Percentiles rank a stretch among this genome's conserved stretches.
phyloP scores from a whole-genome alignment of 2,113 vertebrate genomes.

The Apodemus sylvaticus region DNA sequence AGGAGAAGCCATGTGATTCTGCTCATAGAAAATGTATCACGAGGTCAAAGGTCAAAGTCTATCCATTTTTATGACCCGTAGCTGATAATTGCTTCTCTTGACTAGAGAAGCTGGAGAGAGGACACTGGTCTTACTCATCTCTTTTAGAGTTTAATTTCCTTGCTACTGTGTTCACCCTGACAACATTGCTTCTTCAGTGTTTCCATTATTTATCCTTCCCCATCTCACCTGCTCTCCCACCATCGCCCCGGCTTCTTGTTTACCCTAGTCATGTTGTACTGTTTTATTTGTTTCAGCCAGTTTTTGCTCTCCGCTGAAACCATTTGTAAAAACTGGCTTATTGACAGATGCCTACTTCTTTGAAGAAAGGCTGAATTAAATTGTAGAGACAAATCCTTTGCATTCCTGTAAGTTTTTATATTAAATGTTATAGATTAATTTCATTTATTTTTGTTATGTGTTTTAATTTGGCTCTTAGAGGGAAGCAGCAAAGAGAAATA shows the following conservation, averaged over 20 bases:
- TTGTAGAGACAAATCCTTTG: constrained; percentile 14
- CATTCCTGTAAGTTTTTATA: constrained; percentile 10
- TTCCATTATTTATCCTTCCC: constrained; percentile 52
- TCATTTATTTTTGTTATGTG: neutral
- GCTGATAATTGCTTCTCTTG: constrained; percentile 37
- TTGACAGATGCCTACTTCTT: constrained; percentile 17
- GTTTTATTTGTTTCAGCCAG: constrained; percentile 53
- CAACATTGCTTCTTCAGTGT: constrained; percentile 46
- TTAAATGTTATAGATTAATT: constrained; percentile 40
- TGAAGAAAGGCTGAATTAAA: constrained; percentile 50
- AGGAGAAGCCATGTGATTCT: neutral
- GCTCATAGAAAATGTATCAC: constrained; percentile 28
- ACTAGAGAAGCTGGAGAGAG: neutral
- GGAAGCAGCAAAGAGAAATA: neutral
- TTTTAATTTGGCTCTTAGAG: constrained; percentile 32
- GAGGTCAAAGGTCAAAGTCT: constrained; percentile 48
- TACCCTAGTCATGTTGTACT: neutral
- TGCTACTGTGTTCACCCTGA: neutral
- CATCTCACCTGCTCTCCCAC: constrained; percentile 44
- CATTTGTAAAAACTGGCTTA: neutral
- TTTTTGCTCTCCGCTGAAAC: neutral
- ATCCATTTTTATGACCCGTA: constrained; percentile 26
- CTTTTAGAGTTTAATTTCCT: constrained; percentile 62
- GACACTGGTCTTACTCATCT: neutral
- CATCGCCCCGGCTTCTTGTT: constrained; percentile 13